Conservation (phyloP, 1,140 invertebrate genomes). For the Rhynchophorus ferrugineus region DNA sequence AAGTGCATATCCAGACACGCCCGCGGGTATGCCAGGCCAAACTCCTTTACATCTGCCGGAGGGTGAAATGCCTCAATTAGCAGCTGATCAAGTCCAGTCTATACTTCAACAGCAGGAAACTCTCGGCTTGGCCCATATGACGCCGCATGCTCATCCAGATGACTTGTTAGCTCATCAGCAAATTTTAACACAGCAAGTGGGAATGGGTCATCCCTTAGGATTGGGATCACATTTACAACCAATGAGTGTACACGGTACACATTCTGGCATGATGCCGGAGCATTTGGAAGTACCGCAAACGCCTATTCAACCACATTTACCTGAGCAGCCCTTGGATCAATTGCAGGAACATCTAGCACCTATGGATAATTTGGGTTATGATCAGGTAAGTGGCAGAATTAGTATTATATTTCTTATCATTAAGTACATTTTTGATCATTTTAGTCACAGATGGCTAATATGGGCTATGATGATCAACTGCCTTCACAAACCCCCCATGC, state of each 20-base stretch:
- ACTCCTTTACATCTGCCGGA: constrained; percentile 36
- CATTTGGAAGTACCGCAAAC: constrained; percentile 26
- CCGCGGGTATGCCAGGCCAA: constrained; percentile 13
- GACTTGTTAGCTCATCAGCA: constrained; percentile 14
- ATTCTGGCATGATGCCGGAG: constrained; percentile 1
- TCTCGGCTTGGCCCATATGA: constrained; percentile 24
- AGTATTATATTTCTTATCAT: background rate
- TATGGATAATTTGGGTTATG: constrained; percentile 64
- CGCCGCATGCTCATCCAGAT: constrained; percentile 16
- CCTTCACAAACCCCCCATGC: constrained; percentile 49
- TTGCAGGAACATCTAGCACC: constrained; percentile 41
- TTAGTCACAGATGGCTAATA: constrained; percentile 51
- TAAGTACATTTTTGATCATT: constrained; percentile 5
- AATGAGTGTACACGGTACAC: background rate
- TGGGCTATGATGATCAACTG: constrained; percentile 71
- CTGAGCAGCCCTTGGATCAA: constrained; percentile 27
- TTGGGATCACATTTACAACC: background rate
- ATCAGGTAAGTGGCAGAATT: constrained; percentile 41
- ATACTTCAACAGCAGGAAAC: constrained; percentile 36
- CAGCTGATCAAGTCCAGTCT: constrained; percentile 42
- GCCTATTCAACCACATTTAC: constrained; percentile 34
- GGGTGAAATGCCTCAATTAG: constrained; percentile 46
- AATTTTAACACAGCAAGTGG: no score
- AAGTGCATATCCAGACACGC: constrained; percentile 37
- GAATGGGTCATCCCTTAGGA: background rate